Conservation (phyloP, 1,140 invertebrate genomes). For the Leptopilina boulardi region DNA sequence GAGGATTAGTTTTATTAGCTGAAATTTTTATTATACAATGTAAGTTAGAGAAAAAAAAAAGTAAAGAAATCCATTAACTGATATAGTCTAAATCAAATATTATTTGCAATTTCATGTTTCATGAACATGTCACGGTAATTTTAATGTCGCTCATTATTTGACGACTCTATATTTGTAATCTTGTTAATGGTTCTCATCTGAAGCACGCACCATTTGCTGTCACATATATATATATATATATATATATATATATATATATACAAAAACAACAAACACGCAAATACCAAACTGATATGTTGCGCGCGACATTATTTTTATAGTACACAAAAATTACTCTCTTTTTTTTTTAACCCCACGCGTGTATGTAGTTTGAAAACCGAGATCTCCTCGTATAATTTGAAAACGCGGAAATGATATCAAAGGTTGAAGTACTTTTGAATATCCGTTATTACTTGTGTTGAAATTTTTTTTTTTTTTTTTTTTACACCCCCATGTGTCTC, state of each 20-base stretch:
- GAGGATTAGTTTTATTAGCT: too few species aligned
- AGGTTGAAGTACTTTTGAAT: constrained; percentile 10
- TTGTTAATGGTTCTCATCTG: constrained; percentile 19
- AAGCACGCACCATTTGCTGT: constrained; percentile 10
- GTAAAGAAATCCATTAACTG: constrained; percentile 15
- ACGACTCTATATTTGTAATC: constrained; percentile 30
- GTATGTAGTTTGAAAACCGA: too few species aligned
- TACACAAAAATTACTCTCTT: neutral
- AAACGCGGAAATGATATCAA: constrained; percentile 12
- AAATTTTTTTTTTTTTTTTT: neutral
- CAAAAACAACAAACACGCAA: constrained; percentile 18
- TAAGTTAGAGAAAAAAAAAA: too few species aligned
- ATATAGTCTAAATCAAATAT: neutral
- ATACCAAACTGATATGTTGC: neutral
- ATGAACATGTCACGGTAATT: constrained; percentile 19
- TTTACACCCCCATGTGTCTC: neutral
- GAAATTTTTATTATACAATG: too few species aligned
- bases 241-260: too few species aligned
- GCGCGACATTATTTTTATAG: neutral
- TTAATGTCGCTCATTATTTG: constrained; percentile 16
- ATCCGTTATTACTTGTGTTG: constrained; percentile 1
- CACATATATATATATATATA: too few species aligned
- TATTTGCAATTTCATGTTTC: neutral
- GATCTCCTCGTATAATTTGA: neutral
- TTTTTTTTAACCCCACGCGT: neutral